Evolutionary conservation across 2,888 invertebrate genomes (phyloP).

Genomic region (Spodoptera littoralis): DNA sequence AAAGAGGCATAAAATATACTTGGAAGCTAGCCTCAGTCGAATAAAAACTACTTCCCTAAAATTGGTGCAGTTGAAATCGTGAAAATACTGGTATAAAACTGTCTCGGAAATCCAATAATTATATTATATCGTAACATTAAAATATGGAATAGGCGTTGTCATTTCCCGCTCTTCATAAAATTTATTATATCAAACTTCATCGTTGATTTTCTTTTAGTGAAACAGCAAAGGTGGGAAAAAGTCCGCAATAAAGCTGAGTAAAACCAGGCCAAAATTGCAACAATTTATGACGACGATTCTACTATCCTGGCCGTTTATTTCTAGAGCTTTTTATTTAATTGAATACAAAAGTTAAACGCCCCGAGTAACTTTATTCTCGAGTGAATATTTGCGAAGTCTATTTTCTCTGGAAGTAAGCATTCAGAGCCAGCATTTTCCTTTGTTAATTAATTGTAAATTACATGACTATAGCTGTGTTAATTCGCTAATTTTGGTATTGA

Average conservation of each 20-base stretch:
- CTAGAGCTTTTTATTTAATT: conserved; percentile 86
- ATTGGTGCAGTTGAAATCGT: conserved; percentile 9
- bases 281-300: conserved; percentile 71
- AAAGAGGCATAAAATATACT: conserved; percentile 43
- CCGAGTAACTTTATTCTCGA: conserved; percentile 79
- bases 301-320: conserved; percentile 73
- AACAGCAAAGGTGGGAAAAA: conserved; percentile 42
- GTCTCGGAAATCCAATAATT: conserved; percentile 25
- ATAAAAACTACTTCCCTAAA: conserved; percentile 33
- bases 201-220: conserved; percentile 37
- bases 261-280: conserved; percentile 71
- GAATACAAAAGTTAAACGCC: conserved; percentile 86
- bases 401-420: conserved; percentile 83
- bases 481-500: conserved; percentile 77
- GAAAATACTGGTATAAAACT: conserved; percentile 15
- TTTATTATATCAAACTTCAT: conserved; percentile 24
- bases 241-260: conserved; percentile 60
- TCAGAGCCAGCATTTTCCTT: conserved; percentile 82
- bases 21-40: conserved; percentile 6
- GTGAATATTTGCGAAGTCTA: conserved; percentile 84
- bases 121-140: conserved; percentile 33
- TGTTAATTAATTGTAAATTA: conserved; percentile 87
- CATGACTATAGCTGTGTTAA: conserved; percentile 84
- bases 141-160: conserved; percentile 44
- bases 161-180: conserved; percentile 21